phyloP scores from a whole-genome alignment of 1,140 invertebrate genomes.

The Reticulitermes speratus region DNA sequence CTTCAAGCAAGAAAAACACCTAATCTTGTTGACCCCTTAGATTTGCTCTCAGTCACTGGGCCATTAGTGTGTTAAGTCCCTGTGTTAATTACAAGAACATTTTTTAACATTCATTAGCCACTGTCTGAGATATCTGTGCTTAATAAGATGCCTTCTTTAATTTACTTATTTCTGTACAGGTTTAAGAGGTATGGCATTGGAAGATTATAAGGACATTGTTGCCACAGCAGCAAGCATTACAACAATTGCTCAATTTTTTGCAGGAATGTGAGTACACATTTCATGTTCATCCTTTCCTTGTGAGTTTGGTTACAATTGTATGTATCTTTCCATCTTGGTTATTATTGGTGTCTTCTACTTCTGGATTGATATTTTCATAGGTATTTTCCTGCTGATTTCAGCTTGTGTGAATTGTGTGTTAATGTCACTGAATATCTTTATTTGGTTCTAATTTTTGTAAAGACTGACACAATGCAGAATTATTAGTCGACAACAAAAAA shows the following conservation, averaged over 20 bases:
- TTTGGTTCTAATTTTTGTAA: too few relatives aligned
- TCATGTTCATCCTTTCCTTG: not conserved
- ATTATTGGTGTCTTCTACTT: not conserved
- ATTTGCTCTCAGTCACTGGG: too few relatives aligned
- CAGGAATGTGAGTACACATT: constrained; percentile 51
- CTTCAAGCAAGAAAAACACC: too few relatives aligned
- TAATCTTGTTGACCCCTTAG: too few relatives aligned
- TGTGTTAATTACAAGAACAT: too few relatives aligned
- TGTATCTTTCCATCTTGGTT: not conserved
- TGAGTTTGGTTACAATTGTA: not conserved
- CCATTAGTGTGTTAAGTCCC: too few relatives aligned
- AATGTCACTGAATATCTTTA: too few relatives aligned
- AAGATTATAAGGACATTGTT: constrained; percentile 56
- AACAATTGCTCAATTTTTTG: constrained; percentile 64
- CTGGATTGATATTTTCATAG: not conserved
- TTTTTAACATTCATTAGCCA: too few relatives aligned
- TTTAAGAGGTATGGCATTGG: constrained; percentile 43
- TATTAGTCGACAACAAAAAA: too few relatives aligned
- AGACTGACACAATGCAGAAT: too few relatives aligned
- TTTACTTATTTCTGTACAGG: not conserved
- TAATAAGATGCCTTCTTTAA: too few relatives aligned
- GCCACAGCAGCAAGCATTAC: constrained; percentile 55
- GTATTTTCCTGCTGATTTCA: not conserved
- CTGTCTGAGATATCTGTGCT: too few relatives aligned
- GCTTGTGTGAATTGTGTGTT: not conserved